A percentile compares a stretch with the other conserved stretches of the same genome.
Evolutionary conservation across 2,113 vertebrate species (phyloP).

Genomic region (Pterocles orientalis): DNA sequence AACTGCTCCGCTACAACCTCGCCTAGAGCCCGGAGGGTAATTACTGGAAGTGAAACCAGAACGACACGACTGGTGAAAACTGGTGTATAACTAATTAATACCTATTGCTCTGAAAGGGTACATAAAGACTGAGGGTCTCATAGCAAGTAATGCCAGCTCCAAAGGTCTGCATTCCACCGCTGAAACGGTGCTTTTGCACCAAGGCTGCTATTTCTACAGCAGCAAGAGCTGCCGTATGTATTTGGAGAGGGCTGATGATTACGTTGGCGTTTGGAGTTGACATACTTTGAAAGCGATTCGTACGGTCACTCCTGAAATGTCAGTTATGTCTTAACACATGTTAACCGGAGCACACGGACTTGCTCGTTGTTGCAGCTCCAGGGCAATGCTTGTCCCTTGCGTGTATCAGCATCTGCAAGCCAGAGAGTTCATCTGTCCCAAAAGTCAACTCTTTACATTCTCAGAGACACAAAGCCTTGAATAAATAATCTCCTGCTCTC

Average conservation of each 20-base stretch:
- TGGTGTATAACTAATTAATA: neutral
- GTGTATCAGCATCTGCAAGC: neutral
- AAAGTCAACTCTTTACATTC: neutral
- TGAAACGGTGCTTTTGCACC: neutral
- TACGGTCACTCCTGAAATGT: neutral
- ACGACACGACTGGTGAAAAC: neutral
- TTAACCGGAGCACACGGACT: neutral
- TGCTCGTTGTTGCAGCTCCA: neutral
- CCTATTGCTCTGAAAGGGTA: neutral
- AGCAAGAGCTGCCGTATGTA: neutral
- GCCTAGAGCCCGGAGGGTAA: neutral
- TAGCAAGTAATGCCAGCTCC: neutral
- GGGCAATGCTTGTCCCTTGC: neutral
- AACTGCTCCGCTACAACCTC: neutral
- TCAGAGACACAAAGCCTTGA: neutral
- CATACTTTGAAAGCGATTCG: neutral
- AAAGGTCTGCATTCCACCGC: neutral
- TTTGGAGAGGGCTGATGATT: neutral
- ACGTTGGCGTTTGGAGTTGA: neutral
- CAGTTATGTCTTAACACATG: neutral
- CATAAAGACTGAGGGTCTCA: neutral
- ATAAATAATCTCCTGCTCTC: neutral
- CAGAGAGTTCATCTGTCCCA: neutral
- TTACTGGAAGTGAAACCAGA: conserved; percentile 53
- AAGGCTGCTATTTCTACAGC: neutral